phyloP scores from a whole-genome alignment of 2,888 invertebrate species.

The Metopia argyrocephala region DNA sequence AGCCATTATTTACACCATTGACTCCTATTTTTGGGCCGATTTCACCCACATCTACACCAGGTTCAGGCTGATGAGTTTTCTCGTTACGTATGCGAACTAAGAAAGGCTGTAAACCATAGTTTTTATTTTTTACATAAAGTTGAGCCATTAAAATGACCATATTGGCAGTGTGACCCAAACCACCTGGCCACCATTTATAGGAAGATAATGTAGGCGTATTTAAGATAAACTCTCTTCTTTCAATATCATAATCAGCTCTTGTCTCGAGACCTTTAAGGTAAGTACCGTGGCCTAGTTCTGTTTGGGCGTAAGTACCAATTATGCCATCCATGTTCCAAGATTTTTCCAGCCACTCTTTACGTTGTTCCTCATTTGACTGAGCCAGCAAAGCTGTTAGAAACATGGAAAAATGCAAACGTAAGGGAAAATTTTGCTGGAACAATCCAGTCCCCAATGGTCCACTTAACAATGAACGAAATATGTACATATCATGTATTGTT shows the following conservation, averaged over 20 bases:
- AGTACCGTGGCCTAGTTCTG: constrained; percentile 96
- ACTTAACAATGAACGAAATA: constrained; percentile 70
- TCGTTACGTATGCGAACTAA: constrained; percentile 93
- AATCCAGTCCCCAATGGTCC: constrained; percentile 73
- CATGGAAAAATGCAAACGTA: constrained; percentile 92
- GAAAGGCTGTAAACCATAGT: constrained; percentile 94
- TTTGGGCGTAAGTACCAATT: constrained; percentile 97
- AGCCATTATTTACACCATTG: constrained; percentile 95
- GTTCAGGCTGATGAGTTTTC: constrained; percentile 90
- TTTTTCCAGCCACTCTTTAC: constrained; percentile 89
- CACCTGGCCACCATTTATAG: constrained; percentile 99
- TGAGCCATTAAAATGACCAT: constrained; percentile 95
- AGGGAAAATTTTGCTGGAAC: constrained; percentile 75
- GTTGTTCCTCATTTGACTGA: constrained; percentile 91
- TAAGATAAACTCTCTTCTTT: constrained; percentile 89
- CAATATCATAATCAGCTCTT: constrained; percentile 91
- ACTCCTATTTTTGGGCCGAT: constrained; percentile 95
- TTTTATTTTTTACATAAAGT: constrained; percentile 87
- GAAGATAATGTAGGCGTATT: constrained; percentile 92
- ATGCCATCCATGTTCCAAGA: constrained; percentile 89
- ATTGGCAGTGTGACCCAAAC: constrained; percentile 94
- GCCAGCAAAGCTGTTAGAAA: constrained; percentile 93
- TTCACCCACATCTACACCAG: constrained; percentile 94
- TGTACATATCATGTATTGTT: constrained; percentile 72
- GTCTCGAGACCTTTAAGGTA: constrained; percentile 94